Evolutionary conservation across 1,140 invertebrate genomes (phyloP).

Genomic region (Gryon sp.): DNA sequence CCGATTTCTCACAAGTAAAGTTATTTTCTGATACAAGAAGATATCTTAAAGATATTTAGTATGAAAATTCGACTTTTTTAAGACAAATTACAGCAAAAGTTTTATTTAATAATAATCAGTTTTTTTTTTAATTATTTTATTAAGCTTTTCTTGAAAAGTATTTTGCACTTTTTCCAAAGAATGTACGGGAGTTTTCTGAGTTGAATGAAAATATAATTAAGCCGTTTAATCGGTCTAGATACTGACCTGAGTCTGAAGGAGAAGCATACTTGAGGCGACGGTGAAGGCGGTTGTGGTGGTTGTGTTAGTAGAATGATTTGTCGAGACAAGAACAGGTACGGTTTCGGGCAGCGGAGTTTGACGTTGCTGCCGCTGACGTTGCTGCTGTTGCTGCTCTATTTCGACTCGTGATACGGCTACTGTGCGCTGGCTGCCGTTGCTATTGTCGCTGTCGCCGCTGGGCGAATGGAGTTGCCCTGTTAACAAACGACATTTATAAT

Average conservation of each 20-base stretch:
- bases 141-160: too few species aligned
- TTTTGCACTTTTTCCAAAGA: too few species aligned
- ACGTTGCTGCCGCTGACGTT: slow-evolving; percentile 68
- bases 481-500: not conserved
- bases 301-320: slow-evolving; percentile 76
- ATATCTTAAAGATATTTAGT: too few species aligned
- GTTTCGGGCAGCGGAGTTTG: slow-evolving; percentile 63
- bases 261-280: slow-evolving; percentile 83
- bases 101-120: too few species aligned
- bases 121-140: too few species aligned
- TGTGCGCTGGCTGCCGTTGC: slow-evolving; percentile 72
- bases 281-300: slow-evolving; percentile 78
- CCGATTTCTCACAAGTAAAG: too few species aligned
- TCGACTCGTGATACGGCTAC: slow-evolving; percentile 71
- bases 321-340: slow-evolving; percentile 69
- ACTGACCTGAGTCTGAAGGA: slow-evolving; percentile 83
- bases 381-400: slow-evolving; percentile 71
- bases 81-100: too few species aligned
- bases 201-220: too few species aligned
- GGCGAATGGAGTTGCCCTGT: slow-evolving; percentile 76
- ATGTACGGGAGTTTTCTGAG: too few species aligned
- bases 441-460: slow-evolving; percentile 74
- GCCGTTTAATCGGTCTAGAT: too few species aligned
- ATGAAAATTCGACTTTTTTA: too few species aligned
- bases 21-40: too few species aligned